These are phyloP conservation scores for Drosophila parabipectinata DNA, from an alignment of 1,140 invertebrate species.

Conservation along the genomic window DNA sequence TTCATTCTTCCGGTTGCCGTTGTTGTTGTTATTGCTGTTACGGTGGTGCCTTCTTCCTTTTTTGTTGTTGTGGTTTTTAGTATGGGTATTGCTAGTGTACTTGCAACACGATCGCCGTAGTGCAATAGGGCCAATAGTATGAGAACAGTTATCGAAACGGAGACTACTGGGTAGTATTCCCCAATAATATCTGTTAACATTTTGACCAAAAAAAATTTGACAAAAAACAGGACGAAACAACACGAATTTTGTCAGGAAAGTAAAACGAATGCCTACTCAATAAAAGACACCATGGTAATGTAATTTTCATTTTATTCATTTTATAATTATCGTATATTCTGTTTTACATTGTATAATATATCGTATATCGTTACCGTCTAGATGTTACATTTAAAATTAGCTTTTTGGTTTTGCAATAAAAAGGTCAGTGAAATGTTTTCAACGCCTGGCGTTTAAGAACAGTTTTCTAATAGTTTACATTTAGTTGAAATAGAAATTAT, in stretches of 20 bases:
- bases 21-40: slow-evolving; percentile 7
- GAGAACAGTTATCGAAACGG: slow-evolving; percentile 1
- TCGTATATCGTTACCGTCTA: slow-evolving; percentile 47
- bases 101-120: slow-evolving; percentile 1
- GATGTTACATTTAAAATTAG: slow-evolving; percentile 48
- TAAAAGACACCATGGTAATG: neutral
- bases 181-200: slow-evolving; percentile 1
- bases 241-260: slow-evolving; percentile 29
- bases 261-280: slow-evolving; percentile 7
- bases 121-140: slow-evolving; percentile 16
- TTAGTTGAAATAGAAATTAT: slow-evolving; percentile 32
- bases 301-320: slow-evolving; percentile 39
- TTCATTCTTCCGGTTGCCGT: neutral
- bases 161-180: neutral
- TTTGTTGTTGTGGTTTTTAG: neutral
- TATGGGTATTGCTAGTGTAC: neutral
- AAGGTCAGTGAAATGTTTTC: slow-evolving; percentile 42
- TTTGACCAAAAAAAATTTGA: slow-evolving; percentile 24
- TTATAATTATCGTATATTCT: slow-evolving; percentile 51
- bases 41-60: neutral
- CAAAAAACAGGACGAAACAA: slow-evolving; percentile 6
- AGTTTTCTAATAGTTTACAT: slow-evolving; percentile 46
- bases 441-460: slow-evolving; percentile 37
- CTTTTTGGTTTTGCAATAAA: slow-evolving; percentile 38
- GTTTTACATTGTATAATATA: slow-evolving; percentile 52